phyloP scores from a whole-genome alignment of 2,113 vertebrate genomes.

The Osmerus eperlanus region DNA sequence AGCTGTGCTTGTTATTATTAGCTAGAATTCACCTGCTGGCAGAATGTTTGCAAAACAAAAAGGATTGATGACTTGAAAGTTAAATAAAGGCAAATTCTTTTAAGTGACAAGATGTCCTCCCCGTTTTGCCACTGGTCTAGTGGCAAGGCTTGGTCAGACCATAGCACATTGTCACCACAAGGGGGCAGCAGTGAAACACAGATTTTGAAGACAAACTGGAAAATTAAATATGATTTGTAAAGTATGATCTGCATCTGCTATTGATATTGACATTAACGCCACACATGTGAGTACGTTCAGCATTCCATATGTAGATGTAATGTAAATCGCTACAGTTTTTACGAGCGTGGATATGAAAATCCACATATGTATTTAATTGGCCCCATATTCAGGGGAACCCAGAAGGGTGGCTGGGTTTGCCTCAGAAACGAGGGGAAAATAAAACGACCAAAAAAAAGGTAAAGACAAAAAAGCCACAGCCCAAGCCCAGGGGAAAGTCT shows the following conservation, averaged over 20 bases:
- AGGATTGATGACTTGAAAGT: slow-evolving; percentile 46
- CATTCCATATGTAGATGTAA: slow-evolving; percentile 68
- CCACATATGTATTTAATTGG: slow-evolving; percentile 73
- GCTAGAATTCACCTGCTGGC: slow-evolving; percentile 67
- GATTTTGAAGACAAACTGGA: too few relatives aligned
- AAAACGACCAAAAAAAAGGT: slow-evolving; percentile 38
- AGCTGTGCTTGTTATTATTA: slow-evolving; percentile 56
- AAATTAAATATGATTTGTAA: slow-evolving; percentile 1
- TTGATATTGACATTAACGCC: slow-evolving; percentile 48
- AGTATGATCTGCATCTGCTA: slow-evolving; percentile 55
- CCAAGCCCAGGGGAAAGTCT: slow-evolving; percentile 24
- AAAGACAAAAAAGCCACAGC: slow-evolving; percentile 22
- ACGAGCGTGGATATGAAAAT: slow-evolving; percentile 63
- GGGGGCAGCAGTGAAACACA: too few relatives aligned
- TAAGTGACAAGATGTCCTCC: slow-evolving; percentile 20
- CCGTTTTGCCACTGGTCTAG: background rate
- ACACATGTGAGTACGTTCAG: slow-evolving; percentile 55
- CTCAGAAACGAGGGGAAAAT: slow-evolving; percentile 61
- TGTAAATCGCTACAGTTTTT: slow-evolving; percentile 58
- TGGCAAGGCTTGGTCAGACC: too few relatives aligned
- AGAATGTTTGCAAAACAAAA: slow-evolving; percentile 65
- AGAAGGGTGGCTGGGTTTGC: slow-evolving; percentile 52
- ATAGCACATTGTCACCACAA: too few relatives aligned
- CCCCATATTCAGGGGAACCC: slow-evolving; percentile 58
- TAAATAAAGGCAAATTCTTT: slow-evolving; percentile 56